These are phyloP conservation scores for Maniola jurtina DNA, from an alignment of 1,140 invertebrate genomes.

Conservation along the genomic window DNA sequence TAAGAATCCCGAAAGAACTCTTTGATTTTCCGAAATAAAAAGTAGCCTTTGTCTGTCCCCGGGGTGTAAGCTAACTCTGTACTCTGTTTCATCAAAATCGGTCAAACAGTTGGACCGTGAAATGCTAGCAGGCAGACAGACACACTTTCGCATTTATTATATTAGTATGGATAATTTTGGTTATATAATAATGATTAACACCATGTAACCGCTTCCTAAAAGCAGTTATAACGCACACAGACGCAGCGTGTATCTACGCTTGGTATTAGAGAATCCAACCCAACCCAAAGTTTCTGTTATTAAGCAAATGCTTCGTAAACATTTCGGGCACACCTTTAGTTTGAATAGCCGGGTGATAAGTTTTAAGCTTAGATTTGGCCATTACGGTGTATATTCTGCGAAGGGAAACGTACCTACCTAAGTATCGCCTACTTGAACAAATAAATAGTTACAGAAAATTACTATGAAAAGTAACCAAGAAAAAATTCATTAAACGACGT, in stretches of 20 bases:
- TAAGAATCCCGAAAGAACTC: too few relatives aligned
- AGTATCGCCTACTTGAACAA: neutral
- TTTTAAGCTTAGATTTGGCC: conserved; percentile 59
- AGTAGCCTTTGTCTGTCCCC: too few relatives aligned
- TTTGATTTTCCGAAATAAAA: too few relatives aligned
- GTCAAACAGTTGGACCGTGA: too few relatives aligned
- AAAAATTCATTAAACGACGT: too few relatives aligned
- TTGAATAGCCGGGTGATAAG: conserved; percentile 64
- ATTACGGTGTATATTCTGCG: conserved; percentile 26
- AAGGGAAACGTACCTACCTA: neutral
- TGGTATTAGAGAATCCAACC: conserved; percentile 74
- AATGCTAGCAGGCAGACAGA: too few relatives aligned
- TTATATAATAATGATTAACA: conserved; percentile 1
- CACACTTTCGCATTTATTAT: too few relatives aligned
- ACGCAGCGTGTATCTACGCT: conserved; percentile 36
- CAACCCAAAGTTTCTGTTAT: conserved; percentile 74
- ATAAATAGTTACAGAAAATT: neutral
- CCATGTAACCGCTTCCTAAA: conserved; percentile 31
- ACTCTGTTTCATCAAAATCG: too few relatives aligned
- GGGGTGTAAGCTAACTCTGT: too few relatives aligned
- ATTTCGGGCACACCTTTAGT: conserved; percentile 74
- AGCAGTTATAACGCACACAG: conserved; percentile 43
- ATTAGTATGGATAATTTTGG: conserved; percentile 3
- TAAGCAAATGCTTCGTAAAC: conserved; percentile 78
- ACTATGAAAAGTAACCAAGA: neutral